Conservation (phyloP, 2,113 vertebrate species). For the Miniopterus natalensis region DNA sequence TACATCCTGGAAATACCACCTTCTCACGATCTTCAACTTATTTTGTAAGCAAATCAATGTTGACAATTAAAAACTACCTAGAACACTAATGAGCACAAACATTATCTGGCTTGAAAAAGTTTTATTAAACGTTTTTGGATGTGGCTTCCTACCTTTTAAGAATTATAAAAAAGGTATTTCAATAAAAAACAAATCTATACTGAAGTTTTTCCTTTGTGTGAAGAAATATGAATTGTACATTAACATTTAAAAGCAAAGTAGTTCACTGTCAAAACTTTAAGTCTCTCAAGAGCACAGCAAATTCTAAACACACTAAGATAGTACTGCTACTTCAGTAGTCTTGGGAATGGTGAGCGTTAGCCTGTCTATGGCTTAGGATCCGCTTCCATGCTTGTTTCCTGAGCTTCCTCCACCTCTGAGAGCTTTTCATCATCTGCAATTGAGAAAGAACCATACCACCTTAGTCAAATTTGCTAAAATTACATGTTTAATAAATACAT, state of each 20-base stretch:
- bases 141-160: conserved; percentile 18
- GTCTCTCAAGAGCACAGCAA: conserved; percentile 5
- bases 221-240: conserved; percentile 60
- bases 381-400: conserved; percentile 91
- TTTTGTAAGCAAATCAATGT: background rate
- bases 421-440: conserved; percentile 96
- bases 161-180: conserved; percentile 67
- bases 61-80: conserved; percentile 18
- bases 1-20: background rate
- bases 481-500: background rate
- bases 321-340: background rate
- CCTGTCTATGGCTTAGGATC: conserved; percentile 88
- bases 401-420: conserved; percentile 94
- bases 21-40: conserved; percentile 28
- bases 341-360: background rate
- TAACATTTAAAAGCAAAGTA: conserved; percentile 59
- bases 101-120: conserved; percentile 31
- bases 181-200: conserved; percentile 52
- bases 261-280: conserved; percentile 29
- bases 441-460: conserved; percentile 58
- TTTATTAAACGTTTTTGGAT: conserved; percentile 66
- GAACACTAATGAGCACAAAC: conserved; percentile 37
- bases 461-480: background rate
- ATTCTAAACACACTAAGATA: background rate
- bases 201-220: conserved; percentile 38